Conservation (phyloP, 92 coral and sea anemone genomes). For the Palythoa caribaeorum region DNA sequence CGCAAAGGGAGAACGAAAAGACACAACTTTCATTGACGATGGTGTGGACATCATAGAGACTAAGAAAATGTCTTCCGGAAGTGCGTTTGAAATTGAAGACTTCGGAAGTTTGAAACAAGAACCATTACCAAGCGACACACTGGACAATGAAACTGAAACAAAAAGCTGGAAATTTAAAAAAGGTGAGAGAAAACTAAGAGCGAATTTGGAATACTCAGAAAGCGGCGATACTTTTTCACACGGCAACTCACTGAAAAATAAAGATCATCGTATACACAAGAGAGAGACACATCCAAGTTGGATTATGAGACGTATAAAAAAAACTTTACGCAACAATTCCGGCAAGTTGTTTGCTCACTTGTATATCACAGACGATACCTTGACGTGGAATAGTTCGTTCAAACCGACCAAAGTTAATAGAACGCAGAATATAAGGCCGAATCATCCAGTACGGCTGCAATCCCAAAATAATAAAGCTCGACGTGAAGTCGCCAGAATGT, state of each 20-base stretch:
- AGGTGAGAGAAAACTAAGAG: not conserved
- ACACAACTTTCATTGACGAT: slow-evolving; percentile 36
- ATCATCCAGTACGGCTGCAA: not conserved
- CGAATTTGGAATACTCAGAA: not conserved
- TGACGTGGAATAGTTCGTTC: not conserved
- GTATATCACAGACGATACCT: not conserved
- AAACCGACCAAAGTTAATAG: not conserved
- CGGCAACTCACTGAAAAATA: not conserved
- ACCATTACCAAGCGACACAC: not conserved
- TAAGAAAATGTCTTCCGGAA: not conserved
- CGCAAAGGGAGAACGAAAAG: not conserved
- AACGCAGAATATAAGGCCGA: not conserved
- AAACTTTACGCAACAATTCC: not conserved
- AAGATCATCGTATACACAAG: not conserved
- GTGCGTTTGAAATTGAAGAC: not conserved
- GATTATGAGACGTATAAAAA: not conserved
- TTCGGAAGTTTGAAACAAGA: not conserved
- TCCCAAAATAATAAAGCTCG: not conserved
- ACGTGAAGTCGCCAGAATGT: not conserved
- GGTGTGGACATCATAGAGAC: slow-evolving; percentile 7
- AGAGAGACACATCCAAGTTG: not conserved
- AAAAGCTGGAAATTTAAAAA: not conserved
- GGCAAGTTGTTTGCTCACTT: not conserved
- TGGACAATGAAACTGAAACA: not conserved
- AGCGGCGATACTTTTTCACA: not conserved